Base-by-base conservation (phyloP, 2,888 invertebrate genomes). In the Rhingia rostrata region DNA sequence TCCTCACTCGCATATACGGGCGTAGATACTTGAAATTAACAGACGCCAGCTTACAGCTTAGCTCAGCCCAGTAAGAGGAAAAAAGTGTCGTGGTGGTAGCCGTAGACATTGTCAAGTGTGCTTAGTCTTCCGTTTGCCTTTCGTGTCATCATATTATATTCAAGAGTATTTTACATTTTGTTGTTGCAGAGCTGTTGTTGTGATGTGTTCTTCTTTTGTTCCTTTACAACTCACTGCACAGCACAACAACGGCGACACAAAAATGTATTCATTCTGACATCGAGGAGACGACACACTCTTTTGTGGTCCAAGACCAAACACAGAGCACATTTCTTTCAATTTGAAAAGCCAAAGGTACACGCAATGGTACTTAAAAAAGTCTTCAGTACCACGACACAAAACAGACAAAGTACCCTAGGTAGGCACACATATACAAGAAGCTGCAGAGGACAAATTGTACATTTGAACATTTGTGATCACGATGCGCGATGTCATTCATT, bases 61-160 rank as follows among this genome's bases (percentile, higher is more conserved):
- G 22, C 22, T 2, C 22, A 22, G 22, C 22, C 22, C 22, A 47
- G 49, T 61, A 64, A 67, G 67, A 67, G 51, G 32, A 73, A 73
- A n/a, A 74, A 70, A 79, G 79, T 79, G 79, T 79, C 79, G 79
- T 22, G 22, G 22, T 22, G 22, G 22, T 83, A 79, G 83, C 79
- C 83, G 49, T 83, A 83, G 83, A 83, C 83, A 83, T 79, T 84
- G 79, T 84, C 84, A 80, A 84, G 84, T 84, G 84, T 74, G 30
- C 84, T 84, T 64, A 66, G 70, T 63, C 69, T 79, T 74, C 60
- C 83, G 83, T 79, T 79, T 84, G 83, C 83, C 83, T 84, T 84
- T 84, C 83, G 79, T 84, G 84, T 84, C 84, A 80, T 79, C 79
- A 74, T 70, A 83, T 83, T 78, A 67, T 51, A 56, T 64, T 79